Evolutionary conservation across 1,140 invertebrate species (phyloP), one percentile per base, ranked within the genome.

Genomic region (Lanistes nyassanus): DNA sequence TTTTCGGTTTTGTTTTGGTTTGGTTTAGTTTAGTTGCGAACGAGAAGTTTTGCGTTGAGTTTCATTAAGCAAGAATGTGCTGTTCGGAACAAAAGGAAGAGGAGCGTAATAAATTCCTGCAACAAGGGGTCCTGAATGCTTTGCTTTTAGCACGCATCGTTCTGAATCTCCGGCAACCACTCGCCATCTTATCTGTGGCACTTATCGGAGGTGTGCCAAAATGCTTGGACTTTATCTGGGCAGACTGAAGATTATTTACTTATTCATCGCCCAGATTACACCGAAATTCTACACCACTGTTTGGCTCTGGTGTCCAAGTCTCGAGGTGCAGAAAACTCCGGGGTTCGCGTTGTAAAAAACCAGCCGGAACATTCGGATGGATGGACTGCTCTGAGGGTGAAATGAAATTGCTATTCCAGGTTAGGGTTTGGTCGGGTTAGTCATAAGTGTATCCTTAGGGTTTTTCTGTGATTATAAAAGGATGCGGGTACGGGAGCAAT

Each of bases 211-310:
- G 67, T 55, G 67, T 69, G 67, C 42, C 67, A 42, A 53, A 55
- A 69, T 69, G 31, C 39, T n/a, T 53, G 67, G 67, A 55, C 67
- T 34, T 29, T 69, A 69, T 69, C 67, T 1, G 67, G 1, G 66
- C 34, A 11, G 19, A 67, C 16, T 37, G 21, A 31, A 69, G 67
- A 69, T 69, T 69, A 69, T 51, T 69, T 29, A 34, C 42, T 19
- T 53, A n/a, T 69, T 69, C 53, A 69, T 69, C 67, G 67, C 37
- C 23, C 67, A 69, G 67, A 69, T 69, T 69, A 69, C 26, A 65
- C 0, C 65, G 65, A 67, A 67, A 67, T 67, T 39, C 65, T 39
- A 67, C 65, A 42, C 65, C 37, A 42, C 65, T 67, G 31, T 67
- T 31, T 67, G 39, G 29, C 29, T 39, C 21, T n/a, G 19, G 2